Percentiles rank a stretch among this genome's conserved stretches.
Conservation (phyloP, 1,140 invertebrate species). For the Aphis craccivora region DNA sequence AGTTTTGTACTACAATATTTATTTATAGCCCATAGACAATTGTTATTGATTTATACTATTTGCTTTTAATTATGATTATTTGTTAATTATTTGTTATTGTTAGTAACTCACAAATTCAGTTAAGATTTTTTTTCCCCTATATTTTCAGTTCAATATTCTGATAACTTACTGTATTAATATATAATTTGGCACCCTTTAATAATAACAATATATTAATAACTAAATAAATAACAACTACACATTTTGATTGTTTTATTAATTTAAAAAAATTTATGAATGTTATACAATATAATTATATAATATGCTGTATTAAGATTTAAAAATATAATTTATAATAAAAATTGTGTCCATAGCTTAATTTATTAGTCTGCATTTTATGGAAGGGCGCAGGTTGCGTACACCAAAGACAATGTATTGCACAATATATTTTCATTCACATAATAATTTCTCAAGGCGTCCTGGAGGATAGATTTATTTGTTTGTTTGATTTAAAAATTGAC, state of each 20-base stretch:
- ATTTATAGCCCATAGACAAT: background rate
- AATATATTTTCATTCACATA: background rate
- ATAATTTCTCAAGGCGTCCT: slow-evolving; percentile 53
- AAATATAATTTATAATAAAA: background rate
- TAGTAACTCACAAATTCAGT: background rate
- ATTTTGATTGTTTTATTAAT: slow-evolving; percentile 1
- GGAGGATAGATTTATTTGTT: background rate
- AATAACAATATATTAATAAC: slow-evolving; percentile 22
- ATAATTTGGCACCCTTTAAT: slow-evolving; percentile 45
- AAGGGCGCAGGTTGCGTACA: background rate
- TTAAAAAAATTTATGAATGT: slow-evolving; percentile 38
- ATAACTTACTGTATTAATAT: background rate
- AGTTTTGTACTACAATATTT: background rate
- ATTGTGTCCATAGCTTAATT: slow-evolving; percentile 33
- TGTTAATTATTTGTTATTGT: background rate
- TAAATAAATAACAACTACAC: background rate
- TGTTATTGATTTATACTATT: slow-evolving; percentile 12
- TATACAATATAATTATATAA: slow-evolving; percentile 33
- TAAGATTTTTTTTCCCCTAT: background rate
- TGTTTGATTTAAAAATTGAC: background rate
- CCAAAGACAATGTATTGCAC: slow-evolving; percentile 39
- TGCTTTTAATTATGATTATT: background rate
- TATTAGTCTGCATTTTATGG: slow-evolving; percentile 31
- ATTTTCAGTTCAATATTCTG: background rate
- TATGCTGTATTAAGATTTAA: slow-evolving; percentile 10